A percentile compares a stretch with the other conserved stretches of the same genome.
These are phyloP conservation scores for Drosophila grimshawi DNA, from an alignment of 1,140 invertebrate genomes.

Conservation along the genomic window DNA sequence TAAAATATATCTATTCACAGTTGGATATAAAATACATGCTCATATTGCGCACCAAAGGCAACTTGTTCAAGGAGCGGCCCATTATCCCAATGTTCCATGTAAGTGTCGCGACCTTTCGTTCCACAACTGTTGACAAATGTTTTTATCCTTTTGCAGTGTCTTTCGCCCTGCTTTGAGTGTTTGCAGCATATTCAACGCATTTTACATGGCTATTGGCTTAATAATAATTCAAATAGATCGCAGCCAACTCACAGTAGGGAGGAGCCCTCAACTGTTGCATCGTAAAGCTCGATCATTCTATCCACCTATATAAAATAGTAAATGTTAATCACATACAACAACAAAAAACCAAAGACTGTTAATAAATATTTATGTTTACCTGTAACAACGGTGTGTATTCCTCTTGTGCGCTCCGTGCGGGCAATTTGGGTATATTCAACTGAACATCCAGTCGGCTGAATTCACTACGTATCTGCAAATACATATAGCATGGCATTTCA, in stretches of 20 bases:
- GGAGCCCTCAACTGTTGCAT: constrained; percentile 31
- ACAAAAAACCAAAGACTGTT: neutral
- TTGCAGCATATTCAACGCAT: constrained; percentile 45
- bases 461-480: constrained; percentile 45
- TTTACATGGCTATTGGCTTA: constrained; percentile 59
- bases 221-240: constrained; percentile 36
- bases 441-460: constrained; percentile 39
- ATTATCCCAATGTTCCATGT: constrained; percentile 66
- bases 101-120: constrained; percentile 9
- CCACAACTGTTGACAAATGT: neutral
- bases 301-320: constrained; percentile 38
- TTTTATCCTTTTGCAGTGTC: constrained; percentile 30
- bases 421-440: constrained; percentile 50
- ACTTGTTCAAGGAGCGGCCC: constrained; percentile 47
- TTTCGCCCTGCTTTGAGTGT: constrained; percentile 66
- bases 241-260: constrained; percentile 31
- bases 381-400: constrained; percentile 40
- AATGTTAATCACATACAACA: neutral
- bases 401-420: neutral
- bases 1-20: constrained; percentile 60
- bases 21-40: constrained; percentile 84
- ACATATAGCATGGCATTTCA: neutral
- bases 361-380: constrained; percentile 27
- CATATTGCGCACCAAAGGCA: constrained; percentile 79
- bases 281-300: constrained; percentile 44